These are phyloP conservation scores for Plutella xylostella DNA, from an alignment of 2,888 invertebrate species.

Conservation along the genomic window DNA sequence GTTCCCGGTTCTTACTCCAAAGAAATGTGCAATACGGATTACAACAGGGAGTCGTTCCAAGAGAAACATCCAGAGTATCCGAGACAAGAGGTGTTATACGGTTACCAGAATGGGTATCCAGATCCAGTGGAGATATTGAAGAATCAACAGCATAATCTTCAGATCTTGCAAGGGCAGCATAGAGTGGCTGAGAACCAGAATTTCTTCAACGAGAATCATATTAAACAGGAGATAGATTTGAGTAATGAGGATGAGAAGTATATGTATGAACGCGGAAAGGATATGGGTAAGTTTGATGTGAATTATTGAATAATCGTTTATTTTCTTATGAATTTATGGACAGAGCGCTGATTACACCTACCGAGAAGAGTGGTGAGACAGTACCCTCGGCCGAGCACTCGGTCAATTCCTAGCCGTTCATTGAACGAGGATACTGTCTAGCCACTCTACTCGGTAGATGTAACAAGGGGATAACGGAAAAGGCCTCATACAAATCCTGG, in stretches of 20 bases:
- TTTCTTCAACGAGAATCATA: conserved; percentile 50
- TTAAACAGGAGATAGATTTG: conserved; percentile 53
- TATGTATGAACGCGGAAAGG: conserved; percentile 43
- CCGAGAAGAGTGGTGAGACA: too few relatives aligned
- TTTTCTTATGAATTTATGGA: too few relatives aligned
- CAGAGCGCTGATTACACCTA: too few relatives aligned
- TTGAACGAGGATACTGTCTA: too few relatives aligned
- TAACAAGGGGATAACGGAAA: too few relatives aligned
- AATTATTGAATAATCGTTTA: too few relatives aligned
- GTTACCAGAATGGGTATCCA: conserved; percentile 27
- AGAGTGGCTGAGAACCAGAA: conserved; percentile 44
- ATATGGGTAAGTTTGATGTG: conserved; percentile 35
- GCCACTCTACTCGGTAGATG: too few relatives aligned
- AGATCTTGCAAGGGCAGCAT: conserved; percentile 47
- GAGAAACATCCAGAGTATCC: neutral
- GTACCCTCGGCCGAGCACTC: too few relatives aligned
- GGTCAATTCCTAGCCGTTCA: too few relatives aligned
- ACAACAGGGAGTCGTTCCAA: conserved; percentile 26
- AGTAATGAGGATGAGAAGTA: conserved; percentile 47
- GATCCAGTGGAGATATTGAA: conserved; percentile 41
- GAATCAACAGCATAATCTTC: conserved; percentile 52
- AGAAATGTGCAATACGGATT: conserved; percentile 27
- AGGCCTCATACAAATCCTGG: too few relatives aligned
- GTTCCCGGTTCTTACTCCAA: too few relatives aligned
- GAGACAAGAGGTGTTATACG: conserved; percentile 18